These are phyloP conservation scores for Pelobates fuscus DNA, from an alignment of 2,113 vertebrate genomes.

Conservation along the genomic window DNA sequence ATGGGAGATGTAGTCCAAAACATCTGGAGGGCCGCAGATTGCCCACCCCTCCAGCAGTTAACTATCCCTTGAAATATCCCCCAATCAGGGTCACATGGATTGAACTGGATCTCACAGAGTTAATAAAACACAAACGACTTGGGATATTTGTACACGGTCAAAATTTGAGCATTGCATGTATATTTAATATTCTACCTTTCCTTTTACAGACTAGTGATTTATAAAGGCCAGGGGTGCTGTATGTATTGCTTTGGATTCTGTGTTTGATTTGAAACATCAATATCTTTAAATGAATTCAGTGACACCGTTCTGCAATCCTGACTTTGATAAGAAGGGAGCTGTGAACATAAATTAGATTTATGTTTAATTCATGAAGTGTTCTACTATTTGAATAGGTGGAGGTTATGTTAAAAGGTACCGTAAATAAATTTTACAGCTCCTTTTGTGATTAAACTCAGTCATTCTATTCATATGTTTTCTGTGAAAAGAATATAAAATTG, in stretches of 20 bases:
- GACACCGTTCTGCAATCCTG: conserved; percentile 69
- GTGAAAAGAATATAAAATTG: neutral
- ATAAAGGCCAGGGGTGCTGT: conserved; percentile 58
- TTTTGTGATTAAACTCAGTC: conserved; percentile 65
- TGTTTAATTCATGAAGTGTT: conserved; percentile 77
- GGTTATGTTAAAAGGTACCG: conserved; percentile 66
- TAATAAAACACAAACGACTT: too few species aligned
- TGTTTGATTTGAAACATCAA: conserved; percentile 65
- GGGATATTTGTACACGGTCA: too few species aligned
- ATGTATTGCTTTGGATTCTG: conserved; percentile 64
- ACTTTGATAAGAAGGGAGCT: conserved; percentile 70
- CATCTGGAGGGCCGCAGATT: too few species aligned
- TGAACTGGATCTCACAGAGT: too few species aligned
- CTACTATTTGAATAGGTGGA: conserved; percentile 66
- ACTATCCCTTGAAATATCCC: too few species aligned
- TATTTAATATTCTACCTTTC: neutral
- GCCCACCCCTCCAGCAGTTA: too few species aligned
- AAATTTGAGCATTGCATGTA: neutral
- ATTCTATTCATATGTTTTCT: conserved; percentile 7
- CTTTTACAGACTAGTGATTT: conserved; percentile 61
- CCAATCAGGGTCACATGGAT: too few species aligned
- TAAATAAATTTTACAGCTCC: conserved; percentile 69
- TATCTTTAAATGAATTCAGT: conserved; percentile 74
- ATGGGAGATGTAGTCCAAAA: too few species aligned
- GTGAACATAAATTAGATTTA: conserved; percentile 73